phyloP scores from a whole-genome alignment of 2,888 invertebrate genomes.

The Clanis bilineata region DNA sequence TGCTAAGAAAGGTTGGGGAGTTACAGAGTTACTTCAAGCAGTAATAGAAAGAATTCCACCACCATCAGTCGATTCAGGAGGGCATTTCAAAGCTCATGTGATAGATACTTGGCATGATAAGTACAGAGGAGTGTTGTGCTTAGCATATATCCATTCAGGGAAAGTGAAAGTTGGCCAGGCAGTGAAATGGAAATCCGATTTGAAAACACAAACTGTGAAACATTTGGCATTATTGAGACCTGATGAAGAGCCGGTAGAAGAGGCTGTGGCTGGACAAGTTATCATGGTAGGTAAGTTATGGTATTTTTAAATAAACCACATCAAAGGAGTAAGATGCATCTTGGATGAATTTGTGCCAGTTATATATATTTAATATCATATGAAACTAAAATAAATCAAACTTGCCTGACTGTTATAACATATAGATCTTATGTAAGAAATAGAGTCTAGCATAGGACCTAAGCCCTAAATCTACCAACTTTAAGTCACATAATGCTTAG shows the following conservation, averaged over 20 bases:
- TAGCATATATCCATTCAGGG: slow-evolving; percentile 91
- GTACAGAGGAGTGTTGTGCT: slow-evolving; percentile 90
- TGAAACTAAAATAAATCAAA: too few species aligned
- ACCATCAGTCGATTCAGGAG: slow-evolving; percentile 82
- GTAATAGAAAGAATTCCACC: slow-evolving; percentile 91
- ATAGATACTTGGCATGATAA: slow-evolving; percentile 98
- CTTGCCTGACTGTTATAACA: too few species aligned
- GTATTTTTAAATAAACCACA: neutral
- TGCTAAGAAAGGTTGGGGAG: slow-evolving; percentile 94
- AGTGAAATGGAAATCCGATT: slow-evolving; percentile 87
- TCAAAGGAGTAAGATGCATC: too few species aligned
- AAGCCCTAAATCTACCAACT: too few species aligned
- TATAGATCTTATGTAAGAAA: too few species aligned
- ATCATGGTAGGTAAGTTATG: slow-evolving; percentile 86
- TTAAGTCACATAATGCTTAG: too few species aligned
- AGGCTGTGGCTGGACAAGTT: slow-evolving; percentile 94
- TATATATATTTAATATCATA: too few species aligned
- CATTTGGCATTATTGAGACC: slow-evolving; percentile 91
- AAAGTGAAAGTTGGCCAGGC: slow-evolving; percentile 86
- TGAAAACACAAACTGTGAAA: slow-evolving; percentile 90
- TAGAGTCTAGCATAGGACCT: too few species aligned
- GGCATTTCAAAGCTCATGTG: slow-evolving; percentile 89
- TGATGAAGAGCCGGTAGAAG: slow-evolving; percentile 84
- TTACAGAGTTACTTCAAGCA: slow-evolving; percentile 88
- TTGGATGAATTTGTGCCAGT: too few species aligned